These are phyloP conservation scores for Branchellion lobata DNA, from an alignment of 2,888 invertebrate species.

Conservation along the genomic window DNA sequence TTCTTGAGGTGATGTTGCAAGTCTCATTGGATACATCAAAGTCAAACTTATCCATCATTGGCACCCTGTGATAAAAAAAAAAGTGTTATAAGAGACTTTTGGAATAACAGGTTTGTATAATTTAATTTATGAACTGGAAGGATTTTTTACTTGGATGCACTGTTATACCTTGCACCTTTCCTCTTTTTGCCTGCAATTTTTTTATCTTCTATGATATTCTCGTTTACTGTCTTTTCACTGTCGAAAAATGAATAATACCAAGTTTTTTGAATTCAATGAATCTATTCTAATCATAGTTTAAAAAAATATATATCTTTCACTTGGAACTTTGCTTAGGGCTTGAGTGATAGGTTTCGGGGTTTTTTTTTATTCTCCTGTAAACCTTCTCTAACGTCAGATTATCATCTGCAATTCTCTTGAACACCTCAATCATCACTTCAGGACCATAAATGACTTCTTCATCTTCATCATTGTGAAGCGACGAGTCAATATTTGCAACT, in stretches of 20 bases:
- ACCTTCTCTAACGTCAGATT: slow-evolving; percentile 2
- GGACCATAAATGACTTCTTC: slow-evolving; percentile 31
- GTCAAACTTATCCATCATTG: slow-evolving; percentile 24
- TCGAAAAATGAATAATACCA: background rate
- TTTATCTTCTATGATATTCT: slow-evolving; percentile 1
- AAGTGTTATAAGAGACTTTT: background rate
- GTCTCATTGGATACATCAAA: slow-evolving; percentile 30
- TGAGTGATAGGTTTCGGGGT: background rate
- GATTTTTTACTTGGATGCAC: background rate
- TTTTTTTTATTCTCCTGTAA: background rate
- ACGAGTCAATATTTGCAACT: background rate
- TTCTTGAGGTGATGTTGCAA: slow-evolving; percentile 1
- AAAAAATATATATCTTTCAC: background rate
- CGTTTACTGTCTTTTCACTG: slow-evolving; percentile 5
- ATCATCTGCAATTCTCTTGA: slow-evolving; percentile 8
- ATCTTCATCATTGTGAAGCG: slow-evolving; percentile 20
- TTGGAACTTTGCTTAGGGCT: background rate
- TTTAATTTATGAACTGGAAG: background rate
- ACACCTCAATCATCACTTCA: slow-evolving; percentile 23
- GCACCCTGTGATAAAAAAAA: background rate
- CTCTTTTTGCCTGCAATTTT: background rate
- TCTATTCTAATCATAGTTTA: background rate
- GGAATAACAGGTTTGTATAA: background rate
- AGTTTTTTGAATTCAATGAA: background rate
- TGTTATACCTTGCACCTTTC: background rate